Base-by-base conservation (phyloP, 2,797 vertebrate genomes). In the Novumbra hubbsi region DNA sequence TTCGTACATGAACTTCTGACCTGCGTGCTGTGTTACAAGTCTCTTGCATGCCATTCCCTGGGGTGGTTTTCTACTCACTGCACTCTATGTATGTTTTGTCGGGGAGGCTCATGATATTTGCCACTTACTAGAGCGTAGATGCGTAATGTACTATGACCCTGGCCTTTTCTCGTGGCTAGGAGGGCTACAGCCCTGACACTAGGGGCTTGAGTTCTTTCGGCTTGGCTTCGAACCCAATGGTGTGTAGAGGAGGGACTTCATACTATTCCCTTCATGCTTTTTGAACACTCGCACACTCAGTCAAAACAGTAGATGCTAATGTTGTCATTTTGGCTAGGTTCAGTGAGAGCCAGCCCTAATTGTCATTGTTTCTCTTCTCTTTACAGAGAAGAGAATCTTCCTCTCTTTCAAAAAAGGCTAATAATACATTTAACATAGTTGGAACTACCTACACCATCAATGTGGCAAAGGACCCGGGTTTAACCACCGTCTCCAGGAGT, bases 351-450 rank as follows among this genome's bases (percentile, higher is more conserved):
- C 80, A 73, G 81, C 52, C 73, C 81, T 90, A 69, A 87, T 62
- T 19, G 2, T 71, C 30, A 68, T 70, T 57, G 7, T 78, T 84
- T 34, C 78, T 75, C 74, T 86, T 90, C 73, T 89, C 86, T 90
- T 91, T 88, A 75, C 89, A 99, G 98, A 98, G 96, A 87, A 95
- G 97, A 86, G 96, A 98, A 85, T 97, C 97, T 0, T 84, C 96
- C 57, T 93, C 95, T 0, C 89, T 98, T 75, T 92, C 95, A 15
- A 99, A 99, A 94, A 99, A 99, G 92, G 87, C 96, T 65, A 99
- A 97, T 93, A 97, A 96, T 91, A 96, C 96, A 30, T 99, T 97
- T 93, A 99, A 99, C 93, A 99, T 99, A 34, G 97, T 99, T 3
- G 97, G 97, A 60, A 98, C 96, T 34, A 98, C 97, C 15, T 99